phyloP scores from a whole-genome alignment of 2,797 vertebrate species.

The Labroides dimidiatus region DNA sequence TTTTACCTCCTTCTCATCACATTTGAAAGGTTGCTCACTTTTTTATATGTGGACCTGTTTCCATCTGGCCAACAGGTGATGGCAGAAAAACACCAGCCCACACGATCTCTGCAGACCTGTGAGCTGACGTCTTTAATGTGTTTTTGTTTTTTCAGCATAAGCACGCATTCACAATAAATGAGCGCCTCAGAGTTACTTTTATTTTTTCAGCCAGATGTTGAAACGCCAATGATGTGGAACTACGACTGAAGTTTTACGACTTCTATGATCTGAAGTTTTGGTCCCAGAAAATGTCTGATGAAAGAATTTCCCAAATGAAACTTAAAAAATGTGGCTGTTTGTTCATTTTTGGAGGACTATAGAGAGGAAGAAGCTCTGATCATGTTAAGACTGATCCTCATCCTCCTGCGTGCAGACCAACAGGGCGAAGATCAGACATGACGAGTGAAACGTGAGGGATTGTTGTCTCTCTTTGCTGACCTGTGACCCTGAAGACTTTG shows the following conservation, averaged over 20 bases:
- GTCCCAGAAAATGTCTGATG: not conserved
- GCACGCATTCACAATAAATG: not conserved
- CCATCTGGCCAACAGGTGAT: constrained; percentile 1
- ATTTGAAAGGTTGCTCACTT: not conserved
- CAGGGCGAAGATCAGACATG: not conserved
- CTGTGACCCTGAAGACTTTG: too few species aligned
- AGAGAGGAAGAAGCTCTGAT: too few species aligned
- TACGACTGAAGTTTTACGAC: not conserved
- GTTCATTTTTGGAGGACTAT: too few species aligned
- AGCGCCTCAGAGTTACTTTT: not conserved
- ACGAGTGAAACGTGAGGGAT: not conserved
- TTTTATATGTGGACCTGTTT: not conserved
- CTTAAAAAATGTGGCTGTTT: too few species aligned
- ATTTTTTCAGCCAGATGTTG: constrained; percentile 1
- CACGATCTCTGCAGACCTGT: not conserved
- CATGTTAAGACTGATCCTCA: too few species aligned
- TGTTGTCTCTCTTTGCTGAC: not conserved
- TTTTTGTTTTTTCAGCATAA: not conserved
- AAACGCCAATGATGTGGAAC: not conserved
- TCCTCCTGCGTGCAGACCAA: too few species aligned
- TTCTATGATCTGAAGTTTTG: constrained; percentile 13
- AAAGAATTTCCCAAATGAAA: not conserved
- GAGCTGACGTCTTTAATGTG: accelerated
- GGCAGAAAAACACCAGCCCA: not conserved
- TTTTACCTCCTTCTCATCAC: too few species aligned